These are phyloP conservation scores for Aselliscus stoliczkanus DNA, from an alignment of 2,797 vertebrate genomes.

Conservation along the genomic window DNA sequence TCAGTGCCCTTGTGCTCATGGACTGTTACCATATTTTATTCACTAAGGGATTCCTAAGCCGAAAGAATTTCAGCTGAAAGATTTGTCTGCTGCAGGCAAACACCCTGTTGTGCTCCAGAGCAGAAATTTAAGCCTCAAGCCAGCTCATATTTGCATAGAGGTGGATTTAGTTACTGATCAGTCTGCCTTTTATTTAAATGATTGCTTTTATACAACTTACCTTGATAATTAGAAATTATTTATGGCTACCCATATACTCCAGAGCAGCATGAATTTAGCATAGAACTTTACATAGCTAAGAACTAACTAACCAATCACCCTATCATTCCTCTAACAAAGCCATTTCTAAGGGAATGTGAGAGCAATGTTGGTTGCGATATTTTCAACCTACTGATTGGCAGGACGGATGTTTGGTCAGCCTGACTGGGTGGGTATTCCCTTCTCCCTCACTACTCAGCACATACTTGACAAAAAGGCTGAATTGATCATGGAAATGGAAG, in stretches of 20 bases:
- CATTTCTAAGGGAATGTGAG: background rate
- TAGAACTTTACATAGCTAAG: background rate
- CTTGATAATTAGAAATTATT: slow-evolving; percentile 12
- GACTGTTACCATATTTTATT: slow-evolving; percentile 1
- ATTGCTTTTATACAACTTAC: background rate
- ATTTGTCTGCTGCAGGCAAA: slow-evolving; percentile 26
- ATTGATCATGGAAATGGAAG: background rate
- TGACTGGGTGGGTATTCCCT: background rate
- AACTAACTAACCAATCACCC: background rate
- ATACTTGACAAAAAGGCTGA: background rate
- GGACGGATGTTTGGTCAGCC: background rate
- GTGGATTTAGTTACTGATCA: slow-evolving; percentile 44
- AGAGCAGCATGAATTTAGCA: background rate
- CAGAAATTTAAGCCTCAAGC: slow-evolving; percentile 30
- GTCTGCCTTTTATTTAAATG: slow-evolving; percentile 52
- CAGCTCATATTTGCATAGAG: slow-evolving; percentile 36
- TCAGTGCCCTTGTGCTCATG: background rate
- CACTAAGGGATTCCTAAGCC: background rate
- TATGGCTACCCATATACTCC: background rate
- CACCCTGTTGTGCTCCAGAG: background rate
- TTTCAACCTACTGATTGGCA: background rate
- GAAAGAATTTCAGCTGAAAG: slow-evolving; percentile 10
- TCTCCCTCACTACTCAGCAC: background rate
- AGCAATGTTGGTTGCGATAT: background rate
- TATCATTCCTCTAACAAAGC: background rate